Evolutionary conservation across 2,113 vertebrate genomes (phyloP), one percentile per base, ranked within the genome.

Genomic region (Pyxicephalus adspersus): DNA sequence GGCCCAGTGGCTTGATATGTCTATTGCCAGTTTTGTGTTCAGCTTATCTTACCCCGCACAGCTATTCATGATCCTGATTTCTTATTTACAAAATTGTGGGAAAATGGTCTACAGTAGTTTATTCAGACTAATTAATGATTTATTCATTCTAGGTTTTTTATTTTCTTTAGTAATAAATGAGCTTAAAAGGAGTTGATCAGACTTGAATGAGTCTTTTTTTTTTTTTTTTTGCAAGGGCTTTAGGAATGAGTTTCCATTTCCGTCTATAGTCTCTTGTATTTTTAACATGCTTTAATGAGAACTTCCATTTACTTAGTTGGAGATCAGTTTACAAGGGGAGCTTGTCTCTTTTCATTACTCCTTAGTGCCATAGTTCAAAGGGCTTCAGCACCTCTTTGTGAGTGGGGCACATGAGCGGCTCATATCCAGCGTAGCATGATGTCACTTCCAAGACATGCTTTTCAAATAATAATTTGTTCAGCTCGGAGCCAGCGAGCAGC

Each of bases 391-490:
- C 71, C 61, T 75, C 63, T 66, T 66, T 82, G 80, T 82, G 71
- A 82, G 61, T 23, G 1, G 29, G n/a, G 50, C 70, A 57, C 51
- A 64, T 55, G 50, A 74, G 45, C 60, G 6, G 78, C 28, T 34
- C 60, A 64, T 31, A 64, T 71, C 38, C 78, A 64, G 28, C 60
- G 25, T 81, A 73, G 68, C 68, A 75, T 82, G 80, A 82, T 75
- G 80, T 82, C 80, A 82, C 71, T 38, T 58, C 31, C 63, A 82
- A 82, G 80, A 82, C 80, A 45, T 82, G 70, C 80, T 82, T 82
- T 82, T 82, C 68, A 82, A 75, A 29, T 50, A 22, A 75, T 82
- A 74, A 73, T 82, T 55, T 75, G 71, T 66, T 82, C 70, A 57
- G 58, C 28, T 50, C 60, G 58, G 61, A 58, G 61, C 63, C 75